Evolutionary conservation across 2,888 invertebrate genomes (phyloP), one percentile per base, ranked within the genome.

Genomic region (Parnassius orleans): DNA sequence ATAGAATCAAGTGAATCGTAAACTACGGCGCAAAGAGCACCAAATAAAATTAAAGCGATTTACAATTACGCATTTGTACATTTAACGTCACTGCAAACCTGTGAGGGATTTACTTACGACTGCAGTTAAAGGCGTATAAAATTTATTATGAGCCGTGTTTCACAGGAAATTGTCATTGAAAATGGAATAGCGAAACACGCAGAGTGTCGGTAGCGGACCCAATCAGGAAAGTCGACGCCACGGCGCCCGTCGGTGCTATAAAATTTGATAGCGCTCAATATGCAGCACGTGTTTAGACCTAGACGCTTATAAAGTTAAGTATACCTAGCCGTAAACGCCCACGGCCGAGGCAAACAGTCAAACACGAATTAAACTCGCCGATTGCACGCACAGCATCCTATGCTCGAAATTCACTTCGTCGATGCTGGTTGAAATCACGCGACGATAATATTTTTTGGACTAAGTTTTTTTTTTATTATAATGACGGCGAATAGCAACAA

Each of bases 251-350:
- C 70, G 68, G 69, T 76, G 77, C 84, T 84, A 83, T 90, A 83
- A 89, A 90, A 73, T 85, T 87, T 86, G 83, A 87, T 86, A 76
- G 84, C 79, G 76, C 77, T 78, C 78, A 77, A 84, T 79, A 70
- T 60, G 53, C 59, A 54, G 46, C 64, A 70, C 67, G 65, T 67
- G 54, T 58, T 61, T 54, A 58, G 58, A 62, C 54, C 63, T 63
- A 63, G 63, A 58, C 63, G 63, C 53, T 51, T 58, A 58, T 63
- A 63, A 63, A 58, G 58, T 50, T 58, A 54, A 63, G 58, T 54
- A 58, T 54, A 58, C 53, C 63, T 58, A 63, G 63, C 19, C 61
- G 19, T 63, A 54, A 58, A 58, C 57, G 63, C 54, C 57, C 63
- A 58, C 58, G 58, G 11, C 15, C 19, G 42, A 41, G 15, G 12